Percentiles rank a stretch among this genome's conserved stretches.
These are phyloP conservation scores for Acromyrmex heyeri DNA, from an alignment of 1,140 invertebrate species.

Conservation along the genomic window DNA sequence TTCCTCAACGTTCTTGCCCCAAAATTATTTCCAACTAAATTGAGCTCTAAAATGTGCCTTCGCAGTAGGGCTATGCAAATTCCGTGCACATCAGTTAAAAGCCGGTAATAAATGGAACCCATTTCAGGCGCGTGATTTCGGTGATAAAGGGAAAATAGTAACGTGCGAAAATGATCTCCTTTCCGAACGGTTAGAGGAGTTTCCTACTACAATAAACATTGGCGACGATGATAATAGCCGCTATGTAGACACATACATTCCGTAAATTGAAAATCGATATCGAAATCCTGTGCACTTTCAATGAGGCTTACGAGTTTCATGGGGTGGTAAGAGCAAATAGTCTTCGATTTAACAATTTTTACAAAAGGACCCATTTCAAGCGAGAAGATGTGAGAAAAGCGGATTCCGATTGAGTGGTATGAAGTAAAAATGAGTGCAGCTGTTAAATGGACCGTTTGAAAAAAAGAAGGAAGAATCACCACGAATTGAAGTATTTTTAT, in stretches of 20 bases:
- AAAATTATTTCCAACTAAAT: slow-evolving; percentile 37
- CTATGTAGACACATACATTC: slow-evolving; percentile 56
- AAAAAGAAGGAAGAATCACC: slow-evolving; percentile 18
- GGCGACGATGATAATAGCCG: slow-evolving; percentile 55
- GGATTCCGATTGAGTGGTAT: slow-evolving; percentile 38
- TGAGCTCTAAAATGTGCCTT: slow-evolving; percentile 42
- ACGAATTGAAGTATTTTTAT: slow-evolving; percentile 8
- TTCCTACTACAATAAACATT: slow-evolving; percentile 59
- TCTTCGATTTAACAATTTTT: slow-evolving; percentile 60
- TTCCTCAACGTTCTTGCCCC: neutral
- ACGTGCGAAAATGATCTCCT: slow-evolving; percentile 46
- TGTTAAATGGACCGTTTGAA: slow-evolving; percentile 43
- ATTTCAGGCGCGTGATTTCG: slow-evolving; percentile 47
- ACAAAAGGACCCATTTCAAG: slow-evolving; percentile 33
- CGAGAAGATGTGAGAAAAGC: slow-evolving; percentile 47
- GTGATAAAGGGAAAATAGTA: slow-evolving; percentile 54
- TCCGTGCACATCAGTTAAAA: slow-evolving; percentile 39
- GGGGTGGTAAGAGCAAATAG: slow-evolving; percentile 56
- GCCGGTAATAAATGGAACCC: slow-evolving; percentile 35
- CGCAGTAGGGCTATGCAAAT: slow-evolving; percentile 11
- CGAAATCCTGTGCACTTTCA: slow-evolving; percentile 53
- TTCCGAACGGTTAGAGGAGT: slow-evolving; percentile 46
- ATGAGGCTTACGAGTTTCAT: slow-evolving; percentile 56
- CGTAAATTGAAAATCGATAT: slow-evolving; percentile 62
- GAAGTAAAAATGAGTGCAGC: slow-evolving; percentile 20